These are phyloP conservation scores for Frankliniella intonsa DNA, from an alignment of 2,888 invertebrate species.

Conservation along the genomic window DNA sequence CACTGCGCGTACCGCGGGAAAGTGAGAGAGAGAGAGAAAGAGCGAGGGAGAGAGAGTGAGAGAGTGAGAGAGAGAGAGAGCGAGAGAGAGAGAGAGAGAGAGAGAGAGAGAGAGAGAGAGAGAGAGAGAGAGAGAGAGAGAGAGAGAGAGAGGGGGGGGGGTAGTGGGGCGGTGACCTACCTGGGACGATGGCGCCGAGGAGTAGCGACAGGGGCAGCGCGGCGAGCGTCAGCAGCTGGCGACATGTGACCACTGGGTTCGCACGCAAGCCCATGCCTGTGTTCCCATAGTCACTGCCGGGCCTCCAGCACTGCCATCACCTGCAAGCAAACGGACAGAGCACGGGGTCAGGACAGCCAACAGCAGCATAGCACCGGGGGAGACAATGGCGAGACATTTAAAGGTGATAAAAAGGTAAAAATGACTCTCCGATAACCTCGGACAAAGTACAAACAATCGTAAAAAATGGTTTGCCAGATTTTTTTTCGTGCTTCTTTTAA, in stretches of 20 bases:
- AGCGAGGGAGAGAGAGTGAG: not conserved
- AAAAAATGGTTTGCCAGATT: too few species aligned
- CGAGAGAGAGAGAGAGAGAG: too few species aligned
- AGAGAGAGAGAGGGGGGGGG: too few species aligned
- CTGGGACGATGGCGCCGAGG: conserved; percentile 49
- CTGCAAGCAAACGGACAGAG: conserved; percentile 35
- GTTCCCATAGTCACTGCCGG: conserved; percentile 75
- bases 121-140: not conserved
- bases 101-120: not conserved
- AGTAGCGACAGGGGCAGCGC: conserved; percentile 55
- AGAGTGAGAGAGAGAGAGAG: not conserved
- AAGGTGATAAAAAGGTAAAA: too few species aligned
- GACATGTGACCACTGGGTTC: conserved; percentile 66
- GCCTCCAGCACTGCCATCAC: conserved; percentile 52
- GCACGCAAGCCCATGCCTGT: conserved; percentile 89
- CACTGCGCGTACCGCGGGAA: not conserved
- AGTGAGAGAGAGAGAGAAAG: not conserved
- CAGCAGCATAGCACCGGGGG: too few species aligned
- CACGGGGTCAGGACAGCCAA: not conserved
- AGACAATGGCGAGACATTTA: too few species aligned
- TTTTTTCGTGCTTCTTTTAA: too few species aligned
- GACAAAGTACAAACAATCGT: too few species aligned
- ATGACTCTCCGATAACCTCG: too few species aligned
- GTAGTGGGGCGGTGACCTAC: conserved; percentile 36
- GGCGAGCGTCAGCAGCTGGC: conserved; percentile 58